Evolutionary conservation across 2,888 invertebrate genomes (phyloP).

Genomic region (Dendrolimus pini): DNA sequence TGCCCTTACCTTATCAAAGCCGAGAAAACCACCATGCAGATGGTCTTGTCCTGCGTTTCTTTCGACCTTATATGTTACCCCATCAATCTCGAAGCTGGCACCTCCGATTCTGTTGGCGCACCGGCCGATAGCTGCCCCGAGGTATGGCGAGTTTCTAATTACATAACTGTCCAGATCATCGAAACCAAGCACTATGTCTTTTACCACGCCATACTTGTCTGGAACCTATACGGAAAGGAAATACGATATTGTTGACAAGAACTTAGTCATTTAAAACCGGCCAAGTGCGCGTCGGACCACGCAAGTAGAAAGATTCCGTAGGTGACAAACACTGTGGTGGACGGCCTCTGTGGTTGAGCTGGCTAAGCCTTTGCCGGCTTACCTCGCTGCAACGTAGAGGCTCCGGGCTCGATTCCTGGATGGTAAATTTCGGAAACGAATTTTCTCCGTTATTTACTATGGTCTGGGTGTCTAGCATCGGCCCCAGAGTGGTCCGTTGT

Average conservation of each 20-base stretch:
- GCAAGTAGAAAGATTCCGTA: too few species aligned
- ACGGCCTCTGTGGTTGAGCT: too few species aligned
- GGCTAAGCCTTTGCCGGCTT: too few species aligned
- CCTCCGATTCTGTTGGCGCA: conserved; percentile 90
- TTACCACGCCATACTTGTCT: conserved; percentile 80
- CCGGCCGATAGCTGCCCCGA: conserved; percentile 91
- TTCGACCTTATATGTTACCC: conserved; percentile 79
- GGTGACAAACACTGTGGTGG: too few species aligned
- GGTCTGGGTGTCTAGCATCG: too few species aligned
- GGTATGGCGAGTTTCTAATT: conserved; percentile 76
- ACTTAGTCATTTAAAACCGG: too few species aligned
- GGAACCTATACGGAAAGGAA: conserved; percentile 67
- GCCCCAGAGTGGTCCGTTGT: too few species aligned
- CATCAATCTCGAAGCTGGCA: conserved; percentile 73
- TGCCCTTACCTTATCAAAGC: conserved; percentile 82
- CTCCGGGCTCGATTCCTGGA: too few species aligned
- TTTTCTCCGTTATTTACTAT: too few species aligned
- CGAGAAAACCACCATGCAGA: conserved; percentile 90
- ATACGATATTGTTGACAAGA: not conserved
- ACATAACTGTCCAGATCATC: conserved; percentile 82
- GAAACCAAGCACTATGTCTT: conserved; percentile 89
- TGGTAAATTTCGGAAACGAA: too few species aligned
- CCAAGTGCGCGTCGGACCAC: too few species aligned
- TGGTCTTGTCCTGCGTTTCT: conserved; percentile 84
- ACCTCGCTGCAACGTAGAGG: too few species aligned